Evolutionary conservation across 2,797 vertebrate genomes (phyloP).

Genomic region (Alca torda): DNA sequence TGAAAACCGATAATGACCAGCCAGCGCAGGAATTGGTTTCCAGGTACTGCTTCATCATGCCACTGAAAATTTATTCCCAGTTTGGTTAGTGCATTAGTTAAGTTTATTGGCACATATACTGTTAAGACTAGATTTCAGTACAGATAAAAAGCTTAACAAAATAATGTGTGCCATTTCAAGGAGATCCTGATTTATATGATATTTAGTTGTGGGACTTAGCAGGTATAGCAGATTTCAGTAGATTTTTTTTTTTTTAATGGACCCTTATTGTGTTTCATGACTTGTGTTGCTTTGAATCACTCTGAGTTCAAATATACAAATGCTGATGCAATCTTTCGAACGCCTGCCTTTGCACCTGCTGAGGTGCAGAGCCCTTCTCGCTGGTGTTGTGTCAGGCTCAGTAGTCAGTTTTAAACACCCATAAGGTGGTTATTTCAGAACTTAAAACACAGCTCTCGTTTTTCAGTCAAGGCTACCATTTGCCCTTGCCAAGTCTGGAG

Average conservation of each 20-base stretch:
- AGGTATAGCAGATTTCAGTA: background rate
- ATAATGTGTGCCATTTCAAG: rapidly evolving
- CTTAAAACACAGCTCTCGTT: background rate
- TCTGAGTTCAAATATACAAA: background rate
- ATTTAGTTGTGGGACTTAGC: background rate
- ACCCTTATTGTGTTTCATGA: background rate
- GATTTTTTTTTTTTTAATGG: background rate
- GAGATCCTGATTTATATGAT: background rate
- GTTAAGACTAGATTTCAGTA: background rate
- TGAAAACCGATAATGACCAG: background rate
- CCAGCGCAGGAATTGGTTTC: background rate
- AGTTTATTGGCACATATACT: background rate
- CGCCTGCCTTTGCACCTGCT: background rate
- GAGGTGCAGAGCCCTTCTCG: background rate
- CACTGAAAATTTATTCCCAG: background rate
- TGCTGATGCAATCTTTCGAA: background rate
- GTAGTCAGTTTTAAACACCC: background rate
- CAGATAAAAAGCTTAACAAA: background rate
- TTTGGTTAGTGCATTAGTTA: background rate
- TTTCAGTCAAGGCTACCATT: background rate
- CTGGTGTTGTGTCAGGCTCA: background rate
- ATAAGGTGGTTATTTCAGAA: background rate
- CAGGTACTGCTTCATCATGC: background rate
- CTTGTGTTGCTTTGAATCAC: rapidly evolving
- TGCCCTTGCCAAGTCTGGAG: conserved; percentile 13